phyloP scores from a whole-genome alignment of 2,113 vertebrate species.

The Hippoglossus stenolepis region DNA sequence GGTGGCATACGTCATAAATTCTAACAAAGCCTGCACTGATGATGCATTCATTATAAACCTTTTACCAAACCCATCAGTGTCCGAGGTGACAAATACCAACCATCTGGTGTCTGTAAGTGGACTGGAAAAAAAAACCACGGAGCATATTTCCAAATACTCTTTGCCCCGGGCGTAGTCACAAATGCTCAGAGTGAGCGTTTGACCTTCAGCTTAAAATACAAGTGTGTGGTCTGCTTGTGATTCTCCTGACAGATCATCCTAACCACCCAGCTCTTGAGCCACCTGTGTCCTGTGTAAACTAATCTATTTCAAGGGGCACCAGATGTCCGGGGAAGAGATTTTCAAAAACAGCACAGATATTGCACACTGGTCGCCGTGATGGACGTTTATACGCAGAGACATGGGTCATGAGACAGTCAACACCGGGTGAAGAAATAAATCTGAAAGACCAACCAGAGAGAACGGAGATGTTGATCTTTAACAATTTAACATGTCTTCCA shows the following conservation, averaged over 20 bases:
- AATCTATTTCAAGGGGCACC: constrained; percentile 30
- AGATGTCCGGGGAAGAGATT: constrained; percentile 45
- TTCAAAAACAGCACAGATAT: constrained; percentile 25
- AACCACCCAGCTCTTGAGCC: constrained; percentile 36
- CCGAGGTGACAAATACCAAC: constrained; percentile 16
- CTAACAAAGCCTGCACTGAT: background rate
- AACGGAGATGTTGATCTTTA: too few relatives aligned
- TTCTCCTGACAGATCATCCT: constrained; percentile 36
- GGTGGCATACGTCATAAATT: background rate
- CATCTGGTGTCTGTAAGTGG: constrained; percentile 56
- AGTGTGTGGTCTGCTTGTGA: constrained; percentile 35
- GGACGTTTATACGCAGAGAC: background rate
- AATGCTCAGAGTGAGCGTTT: constrained; percentile 28
- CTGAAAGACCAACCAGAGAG: too few relatives aligned
- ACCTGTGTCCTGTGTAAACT: constrained; percentile 60
- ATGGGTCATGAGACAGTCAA: background rate
- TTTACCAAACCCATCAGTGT: background rate
- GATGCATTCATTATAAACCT: background rate
- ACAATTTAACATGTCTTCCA: too few relatives aligned
- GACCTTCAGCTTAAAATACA: constrained; percentile 65
- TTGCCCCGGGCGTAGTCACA: constrained; percentile 28
- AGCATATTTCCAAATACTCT: constrained; percentile 28
- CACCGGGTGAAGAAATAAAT: too few relatives aligned
- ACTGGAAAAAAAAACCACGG: constrained; percentile 17
- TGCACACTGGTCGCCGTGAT: background rate